Base-by-base conservation (phyloP, 2,888 invertebrate genomes). In the Parthenolecanium corni region DNA sequence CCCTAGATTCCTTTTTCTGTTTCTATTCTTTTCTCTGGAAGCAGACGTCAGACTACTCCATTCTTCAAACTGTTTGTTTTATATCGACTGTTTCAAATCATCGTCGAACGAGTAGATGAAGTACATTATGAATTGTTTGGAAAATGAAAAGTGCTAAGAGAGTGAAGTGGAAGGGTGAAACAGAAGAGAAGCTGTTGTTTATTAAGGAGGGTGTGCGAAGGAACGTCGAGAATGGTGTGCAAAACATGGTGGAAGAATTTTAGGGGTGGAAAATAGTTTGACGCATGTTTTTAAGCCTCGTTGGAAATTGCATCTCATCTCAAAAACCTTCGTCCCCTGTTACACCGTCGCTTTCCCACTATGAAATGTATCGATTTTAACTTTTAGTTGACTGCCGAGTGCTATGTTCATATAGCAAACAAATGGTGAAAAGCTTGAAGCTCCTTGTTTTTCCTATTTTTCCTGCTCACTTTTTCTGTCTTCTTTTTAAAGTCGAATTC, bases 241-340 rank as follows among this genome's bases (percentile, higher is more conserved):
- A 61, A 61, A 61, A 61, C 61, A 61, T 61, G 61, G 61, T 61
- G 61, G 61, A 61, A 61, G 61, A 61, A 61, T 61, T 61, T 61
- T 20, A 23, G 42, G 61, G 61, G 49, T 49, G 61, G 51, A 61
- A 61, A 61, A 51, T 51, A 51, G 49, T 61, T 61, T 61, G 61
- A 61, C 61, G 61, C 61, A 61, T 61, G 61, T 61, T 61, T 61
- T 61, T 61, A 61, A 61, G 61, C 61, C 61, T 61, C 61, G 61
- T 61, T 61, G 49, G 61, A 61, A 61, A 61, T 49, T 61, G 61
- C 61, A 61, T 61, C 51, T 61, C 61, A 61, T 61, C 61, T 61
- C 46, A 16, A 18, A 46, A 61, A 31, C 61, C 58, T 51, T 40
- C 61, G 31, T 47, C 49, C 51, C 47, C 23, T 11, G 47, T 40